Evolutionary conservation across 2,797 vertebrate genomes (phyloP), one percentile per base, ranked within the genome.

Genomic region (Melanogrammus aeglefinus): DNA sequence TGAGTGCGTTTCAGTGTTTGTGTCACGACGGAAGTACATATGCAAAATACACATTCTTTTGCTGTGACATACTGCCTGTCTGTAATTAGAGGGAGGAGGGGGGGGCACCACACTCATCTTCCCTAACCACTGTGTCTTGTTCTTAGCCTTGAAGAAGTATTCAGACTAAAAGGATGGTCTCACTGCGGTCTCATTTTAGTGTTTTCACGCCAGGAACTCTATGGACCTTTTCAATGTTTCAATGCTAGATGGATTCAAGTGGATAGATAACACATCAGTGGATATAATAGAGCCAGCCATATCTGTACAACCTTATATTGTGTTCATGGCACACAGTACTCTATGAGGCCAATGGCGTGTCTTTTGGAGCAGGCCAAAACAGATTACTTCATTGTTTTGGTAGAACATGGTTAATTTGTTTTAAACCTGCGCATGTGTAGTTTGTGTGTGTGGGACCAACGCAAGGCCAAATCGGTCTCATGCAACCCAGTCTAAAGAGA

Each of bases 341-440:
- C 75, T 73, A 41, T 63, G 33, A 41, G 82, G 76, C 78, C 85
- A 57, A 76, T 76, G 83, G 76, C 69, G 74, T 85, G 21, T 63
- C 57, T 10, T 63, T 24, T 9, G 21, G 21, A n/a, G 10, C 57
- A 24, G n/a, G 57, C 24, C n/a, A 69, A 27, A 71, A 77, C 35
- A 75, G 73, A 82, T 84, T 78, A 79, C 73, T 66, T 84, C 81
- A 84, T 41, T 82, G 77, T 39, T 82, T 74, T 83, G 36, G 77
- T 77, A 66, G 51, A 82, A 29, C 38, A 10, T 24, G 76, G 72
- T 73, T 77, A 16, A 78, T 75, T 81, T 38, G n/a, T 73, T 77
- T 80, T 21, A 39, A 80, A 74, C 4, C 13, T 41, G 13, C 24
- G 24, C 13, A 41, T 29, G 39, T 47, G 39, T 29, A 2, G 73